Evolutionary conservation across 2,797 vertebrate genomes (phyloP).

Genomic region (Brachyalestes nurse): DNA sequence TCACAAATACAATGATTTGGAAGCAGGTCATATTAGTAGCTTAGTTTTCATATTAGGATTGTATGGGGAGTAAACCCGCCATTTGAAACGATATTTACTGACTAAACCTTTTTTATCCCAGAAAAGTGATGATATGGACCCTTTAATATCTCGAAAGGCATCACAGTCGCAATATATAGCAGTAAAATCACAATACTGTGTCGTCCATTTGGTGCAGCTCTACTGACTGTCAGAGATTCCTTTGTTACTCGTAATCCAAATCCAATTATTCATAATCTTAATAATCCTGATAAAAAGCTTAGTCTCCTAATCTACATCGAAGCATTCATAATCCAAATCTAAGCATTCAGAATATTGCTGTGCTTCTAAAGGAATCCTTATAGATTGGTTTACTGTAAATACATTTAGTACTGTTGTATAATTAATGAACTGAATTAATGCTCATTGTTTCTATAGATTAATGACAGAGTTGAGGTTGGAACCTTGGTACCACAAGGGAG

Average conservation of each 20-base stretch:
- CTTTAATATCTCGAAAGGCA: too few species aligned
- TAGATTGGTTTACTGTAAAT: not conserved
- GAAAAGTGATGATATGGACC: too few species aligned
- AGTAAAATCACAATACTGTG: too few species aligned
- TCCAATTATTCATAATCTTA: not conserved
- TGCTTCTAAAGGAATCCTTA: not conserved
- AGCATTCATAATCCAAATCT: not conserved
- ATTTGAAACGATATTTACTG: too few species aligned
- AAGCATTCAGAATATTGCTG: not conserved
- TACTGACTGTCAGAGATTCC: not conserved
- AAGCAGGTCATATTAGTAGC: too few species aligned
- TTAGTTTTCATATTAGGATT: too few species aligned
- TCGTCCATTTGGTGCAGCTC: too few species aligned
- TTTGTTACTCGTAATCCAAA: not conserved
- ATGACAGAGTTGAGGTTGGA: constrained; percentile 79
- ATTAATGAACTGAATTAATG: not conserved
- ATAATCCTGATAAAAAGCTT: not conserved
- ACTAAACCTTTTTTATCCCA: too few species aligned
- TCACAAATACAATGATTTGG: too few species aligned
- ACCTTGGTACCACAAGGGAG: constrained; percentile 78
- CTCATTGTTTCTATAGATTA: constrained; percentile 76
- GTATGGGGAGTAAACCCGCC: too few species aligned
- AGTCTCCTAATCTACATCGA: not conserved
- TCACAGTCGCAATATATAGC: too few species aligned
- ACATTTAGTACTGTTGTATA: constrained; percentile 1